These are phyloP conservation scores for Carassius gibelio DNA, from an alignment of 2,113 vertebrate genomes.

Conservation along the genomic window DNA sequence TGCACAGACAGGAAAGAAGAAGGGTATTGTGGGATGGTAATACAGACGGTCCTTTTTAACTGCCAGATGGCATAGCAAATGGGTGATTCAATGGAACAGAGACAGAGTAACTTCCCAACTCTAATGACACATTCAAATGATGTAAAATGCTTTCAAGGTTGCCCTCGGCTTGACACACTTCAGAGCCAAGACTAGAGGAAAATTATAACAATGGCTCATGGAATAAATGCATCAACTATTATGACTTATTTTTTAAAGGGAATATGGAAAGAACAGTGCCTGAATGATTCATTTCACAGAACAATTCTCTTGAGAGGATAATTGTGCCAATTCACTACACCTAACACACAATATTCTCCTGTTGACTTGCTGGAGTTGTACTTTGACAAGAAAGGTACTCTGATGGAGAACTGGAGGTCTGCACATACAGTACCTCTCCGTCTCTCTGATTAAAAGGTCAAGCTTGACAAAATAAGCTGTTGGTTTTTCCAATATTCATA, in stretches of 20 bases:
- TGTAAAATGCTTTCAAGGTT: constrained; percentile 57
- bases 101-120: constrained; percentile 48
- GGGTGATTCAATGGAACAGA: constrained; percentile 1
- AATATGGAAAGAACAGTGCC: constrained; percentile 59
- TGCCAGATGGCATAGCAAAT: constrained; percentile 59
- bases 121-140: constrained; percentile 54
- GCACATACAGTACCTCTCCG: not conserved
- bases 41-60: constrained; percentile 57
- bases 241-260: constrained; percentile 45
- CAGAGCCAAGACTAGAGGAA: constrained; percentile 51
- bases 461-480: constrained; percentile 6
- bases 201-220: constrained; percentile 70
- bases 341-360: constrained; percentile 19
- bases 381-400: not conserved
- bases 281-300: constrained; percentile 21
- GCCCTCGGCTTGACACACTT: constrained; percentile 56
- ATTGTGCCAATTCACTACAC: constrained; percentile 1
- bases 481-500: constrained; percentile 31
- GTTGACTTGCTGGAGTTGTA: not conserved
- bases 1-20: constrained; percentile 57
- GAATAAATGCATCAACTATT: constrained; percentile 64
- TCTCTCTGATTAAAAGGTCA: constrained; percentile 15
- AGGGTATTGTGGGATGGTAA: constrained; percentile 54
- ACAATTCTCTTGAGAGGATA: constrained; percentile 39
- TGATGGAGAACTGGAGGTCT: not conserved